Evolutionary conservation across 2,113 vertebrate species (phyloP).

Genomic region (Montifringilla adamsi): DNA sequence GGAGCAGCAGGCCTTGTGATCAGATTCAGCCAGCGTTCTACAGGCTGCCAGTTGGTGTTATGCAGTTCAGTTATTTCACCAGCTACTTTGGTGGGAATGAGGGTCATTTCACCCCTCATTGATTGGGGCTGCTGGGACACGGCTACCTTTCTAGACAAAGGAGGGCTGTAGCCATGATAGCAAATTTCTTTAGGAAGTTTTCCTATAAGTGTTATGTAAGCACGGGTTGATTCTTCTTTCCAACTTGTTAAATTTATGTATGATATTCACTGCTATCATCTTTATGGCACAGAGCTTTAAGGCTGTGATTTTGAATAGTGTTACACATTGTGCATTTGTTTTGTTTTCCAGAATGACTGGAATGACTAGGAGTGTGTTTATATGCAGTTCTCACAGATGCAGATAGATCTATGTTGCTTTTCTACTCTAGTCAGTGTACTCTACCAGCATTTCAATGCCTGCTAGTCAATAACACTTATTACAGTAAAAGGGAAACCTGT

Average conservation of each 20-base stretch:
- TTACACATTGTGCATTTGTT: neutral
- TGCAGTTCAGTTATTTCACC: neutral
- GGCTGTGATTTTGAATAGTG: neutral
- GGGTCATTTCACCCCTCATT: neutral
- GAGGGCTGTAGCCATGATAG: neutral
- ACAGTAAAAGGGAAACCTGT: neutral
- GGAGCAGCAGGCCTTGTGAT: accelerated
- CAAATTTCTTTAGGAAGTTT: neutral
- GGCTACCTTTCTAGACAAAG: neutral
- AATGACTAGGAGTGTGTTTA: neutral
- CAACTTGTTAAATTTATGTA: neutral
- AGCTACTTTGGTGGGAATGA: neutral
- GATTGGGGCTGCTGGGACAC: neutral
- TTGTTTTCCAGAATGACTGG: neutral
- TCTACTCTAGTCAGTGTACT: neutral
- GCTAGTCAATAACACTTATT: neutral
- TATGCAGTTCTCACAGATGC: neutral
- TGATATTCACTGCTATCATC: neutral
- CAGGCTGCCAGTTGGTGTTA: neutral
- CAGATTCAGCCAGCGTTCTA: neutral
- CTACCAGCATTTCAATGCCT: neutral
- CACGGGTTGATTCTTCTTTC: neutral
- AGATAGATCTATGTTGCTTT: neutral
- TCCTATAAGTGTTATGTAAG: neutral
- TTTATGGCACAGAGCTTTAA: neutral